Base-by-base conservation (phyloP, 35 echinoderm and acorn worm genomes). In the Acanthaster planci region DNA sequence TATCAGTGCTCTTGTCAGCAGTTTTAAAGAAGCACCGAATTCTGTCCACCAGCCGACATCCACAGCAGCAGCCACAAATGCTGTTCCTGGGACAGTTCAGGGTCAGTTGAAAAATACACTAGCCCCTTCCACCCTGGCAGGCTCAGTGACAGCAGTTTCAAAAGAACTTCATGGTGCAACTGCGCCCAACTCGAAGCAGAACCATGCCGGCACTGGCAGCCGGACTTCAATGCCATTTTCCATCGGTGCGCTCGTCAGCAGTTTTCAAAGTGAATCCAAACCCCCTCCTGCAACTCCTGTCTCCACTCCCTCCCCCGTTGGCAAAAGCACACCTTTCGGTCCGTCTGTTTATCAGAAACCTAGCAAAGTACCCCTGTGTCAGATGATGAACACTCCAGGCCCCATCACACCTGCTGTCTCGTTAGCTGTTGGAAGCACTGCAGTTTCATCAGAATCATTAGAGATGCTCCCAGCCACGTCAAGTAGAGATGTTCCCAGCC, bases 331-430 rank as follows among this genome's bases (percentile, higher is more conserved):
- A 26, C 64, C 64, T 10, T 72, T 34, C 2, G 26, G 7, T 19
- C 26, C 64, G 30, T 14, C 64, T 9, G 64, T 23, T 72, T 72
- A 72, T 72, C 64, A 72, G 3, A 72, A 72, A 29, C 9, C 64
- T 2, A 72, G 30, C 26, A 72, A 72, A 30, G n/a, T 72, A 72
- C 64, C 64, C 2, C 64, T 72, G 64, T 72, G 64, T 34, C 64
- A 72, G 64, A 26, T 72, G 1, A 72, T 72, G 34, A 72, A 72
- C 23, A 72, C 64, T 0, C 64, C 64, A 9, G 23, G 21, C 64
- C 34, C 64, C 64, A 72, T 27, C 64, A 9, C 64, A 3, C 26
- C 23, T 36, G 64, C 64, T 26, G 64, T 34, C 14, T 34, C 64
- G 7, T 0, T 36, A 2, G 42, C 42, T 6, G 12, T 12, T 47